Evolutionary conservation across 2,113 vertebrate genomes (phyloP).

Genomic region (Ciconia maguari): DNA sequence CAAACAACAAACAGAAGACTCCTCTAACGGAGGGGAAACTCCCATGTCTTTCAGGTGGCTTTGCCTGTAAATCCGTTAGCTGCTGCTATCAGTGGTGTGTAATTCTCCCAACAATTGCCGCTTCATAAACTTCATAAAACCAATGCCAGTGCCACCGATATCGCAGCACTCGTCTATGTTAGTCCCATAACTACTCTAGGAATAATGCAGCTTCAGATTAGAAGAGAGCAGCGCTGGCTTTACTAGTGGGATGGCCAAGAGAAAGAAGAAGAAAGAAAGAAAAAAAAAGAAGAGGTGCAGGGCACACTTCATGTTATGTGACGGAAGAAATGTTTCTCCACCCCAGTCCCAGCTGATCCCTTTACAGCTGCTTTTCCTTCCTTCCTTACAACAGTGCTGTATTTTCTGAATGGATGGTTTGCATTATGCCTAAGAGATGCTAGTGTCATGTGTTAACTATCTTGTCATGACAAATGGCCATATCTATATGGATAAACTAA

Average conservation of each 20-base stretch:
- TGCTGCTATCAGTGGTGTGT: not conserved
- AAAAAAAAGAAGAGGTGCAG: not conserved
- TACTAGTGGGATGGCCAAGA: not conserved
- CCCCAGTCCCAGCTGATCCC: not conserved
- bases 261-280: not conserved
- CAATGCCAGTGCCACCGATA: not conserved
- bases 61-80: not conserved
- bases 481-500: not conserved
- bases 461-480: not conserved
- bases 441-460: not conserved
- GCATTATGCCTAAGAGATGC: not conserved
- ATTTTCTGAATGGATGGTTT: not conserved
- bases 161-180: not conserved
- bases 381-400: not conserved
- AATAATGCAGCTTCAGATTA: not conserved
- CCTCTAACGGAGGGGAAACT: not conserved
- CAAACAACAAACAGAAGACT: not conserved
- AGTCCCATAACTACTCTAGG: not conserved
- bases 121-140: not conserved
- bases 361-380: not conserved
- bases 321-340: not conserved
- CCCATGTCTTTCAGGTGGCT: not conserved
- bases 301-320: accelerated
- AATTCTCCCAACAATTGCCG: not conserved
- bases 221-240: not conserved